These are phyloP conservation scores for Olivierus martensii DNA, from an alignment of 1,140 invertebrate species.

Conservation along the genomic window DNA sequence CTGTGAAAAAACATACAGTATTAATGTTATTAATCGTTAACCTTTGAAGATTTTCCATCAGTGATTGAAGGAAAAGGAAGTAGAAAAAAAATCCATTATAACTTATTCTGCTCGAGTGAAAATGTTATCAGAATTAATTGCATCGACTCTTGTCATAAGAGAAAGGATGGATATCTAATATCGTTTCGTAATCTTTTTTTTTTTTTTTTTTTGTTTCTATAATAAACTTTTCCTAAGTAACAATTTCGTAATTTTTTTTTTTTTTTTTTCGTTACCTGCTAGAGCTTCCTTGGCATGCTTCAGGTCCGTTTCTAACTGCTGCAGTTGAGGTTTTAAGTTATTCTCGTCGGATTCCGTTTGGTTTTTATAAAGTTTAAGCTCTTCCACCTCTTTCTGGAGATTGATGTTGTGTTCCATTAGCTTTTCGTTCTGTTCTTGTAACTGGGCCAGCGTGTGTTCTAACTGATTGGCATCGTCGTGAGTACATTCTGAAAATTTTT, in stretches of 20 bases:
- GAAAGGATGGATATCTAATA: too few relatives aligned
- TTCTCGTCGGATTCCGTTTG: constrained; percentile 10
- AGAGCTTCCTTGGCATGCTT: constrained; percentile 41
- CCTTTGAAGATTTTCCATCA: too few relatives aligned
- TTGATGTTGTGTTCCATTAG: constrained; percentile 49
- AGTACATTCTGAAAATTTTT: constrained; percentile 13
- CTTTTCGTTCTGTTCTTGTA: constrained; percentile 25
- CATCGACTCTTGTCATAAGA: too few relatives aligned
- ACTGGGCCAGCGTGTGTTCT: constrained; percentile 19
- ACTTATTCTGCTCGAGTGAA: too few relatives aligned
- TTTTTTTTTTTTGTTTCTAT: too few relatives aligned
- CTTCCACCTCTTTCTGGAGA: constrained; percentile 47
- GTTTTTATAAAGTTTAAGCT: constrained; percentile 33
- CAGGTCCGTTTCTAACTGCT: constrained; percentile 32
- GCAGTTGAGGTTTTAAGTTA: constrained; percentile 11
- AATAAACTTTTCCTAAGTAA: too few relatives aligned
- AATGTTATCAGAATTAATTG: too few relatives aligned
- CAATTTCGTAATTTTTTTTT: too few relatives aligned
- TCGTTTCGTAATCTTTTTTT: too few relatives aligned
- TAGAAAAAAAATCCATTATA: too few relatives aligned
- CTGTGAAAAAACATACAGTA: constrained; percentile 28
- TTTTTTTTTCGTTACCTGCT: constrained; percentile 30
- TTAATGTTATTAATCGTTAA: too few relatives aligned
- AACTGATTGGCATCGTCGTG: constrained; percentile 18
- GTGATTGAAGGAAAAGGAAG: too few relatives aligned